These are phyloP conservation scores for Neodon shergylaensis DNA, from an alignment of 2,113 vertebrate species.

Conservation along the genomic window DNA sequence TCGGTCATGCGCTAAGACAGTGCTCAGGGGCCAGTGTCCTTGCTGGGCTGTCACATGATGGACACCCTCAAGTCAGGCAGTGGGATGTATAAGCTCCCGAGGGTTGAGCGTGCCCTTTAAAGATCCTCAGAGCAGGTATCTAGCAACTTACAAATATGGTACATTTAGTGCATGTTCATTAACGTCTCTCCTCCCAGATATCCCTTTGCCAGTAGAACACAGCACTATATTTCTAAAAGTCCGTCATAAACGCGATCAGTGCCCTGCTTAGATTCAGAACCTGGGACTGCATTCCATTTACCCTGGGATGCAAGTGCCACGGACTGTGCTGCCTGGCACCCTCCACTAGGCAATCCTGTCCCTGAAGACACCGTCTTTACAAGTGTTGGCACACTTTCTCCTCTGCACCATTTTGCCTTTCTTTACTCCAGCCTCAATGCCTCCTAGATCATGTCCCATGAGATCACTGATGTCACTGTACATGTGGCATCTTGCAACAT, in stretches of 20 bases:
- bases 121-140: no score
- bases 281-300: not conserved
- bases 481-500: no score
- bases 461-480: no score
- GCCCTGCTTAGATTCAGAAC: not conserved
- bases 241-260: rapidly evolving
- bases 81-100: not conserved
- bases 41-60: no score
- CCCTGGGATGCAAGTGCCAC: no score
- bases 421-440: not conserved
- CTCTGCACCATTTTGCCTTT: no score
- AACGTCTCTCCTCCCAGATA: not conserved
- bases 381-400: not conserved
- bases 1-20: no score
- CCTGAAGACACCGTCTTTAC: not conserved
- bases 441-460: no score
- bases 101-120: rapidly evolving
- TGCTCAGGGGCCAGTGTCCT: not conserved
- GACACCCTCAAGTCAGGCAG: not conserved
- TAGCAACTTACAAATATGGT: rapidly evolving
- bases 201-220: not conserved
- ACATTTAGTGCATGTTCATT: rapidly evolving
- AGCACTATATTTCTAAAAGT: not conserved
- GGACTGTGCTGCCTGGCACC: no score
- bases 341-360: not conserved